phyloP scores from a whole-genome alignment of 2,113 vertebrate genomes.

The Oriolus oriolus region DNA sequence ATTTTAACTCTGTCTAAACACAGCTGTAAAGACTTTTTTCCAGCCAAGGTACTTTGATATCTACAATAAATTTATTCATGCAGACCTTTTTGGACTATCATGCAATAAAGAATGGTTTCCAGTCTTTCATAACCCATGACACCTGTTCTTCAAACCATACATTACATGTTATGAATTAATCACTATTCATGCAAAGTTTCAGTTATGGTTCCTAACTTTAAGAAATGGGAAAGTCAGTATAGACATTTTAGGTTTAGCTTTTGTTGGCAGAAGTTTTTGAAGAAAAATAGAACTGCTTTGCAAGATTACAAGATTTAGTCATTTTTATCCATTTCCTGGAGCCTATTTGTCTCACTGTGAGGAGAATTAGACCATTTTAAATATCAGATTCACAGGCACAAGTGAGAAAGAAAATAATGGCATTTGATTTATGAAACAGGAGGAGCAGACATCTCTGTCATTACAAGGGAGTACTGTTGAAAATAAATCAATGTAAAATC shows the following conservation, averaged over 20 bases:
- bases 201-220: neutral
- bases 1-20: slow-evolving; percentile 18
- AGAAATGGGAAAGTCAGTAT: neutral
- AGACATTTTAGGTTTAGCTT: neutral
- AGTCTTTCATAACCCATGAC: neutral
- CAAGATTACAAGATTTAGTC: neutral
- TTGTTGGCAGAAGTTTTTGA: neutral
- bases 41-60: neutral
- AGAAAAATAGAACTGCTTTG: neutral
- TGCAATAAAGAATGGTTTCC: neutral
- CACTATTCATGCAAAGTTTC: neutral
- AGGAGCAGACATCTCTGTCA: neutral
- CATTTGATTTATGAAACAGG: neutral
- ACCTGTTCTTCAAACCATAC: neutral
- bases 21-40: neutral
- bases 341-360: neutral
- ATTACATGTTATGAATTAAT: neutral
- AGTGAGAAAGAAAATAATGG: neutral
- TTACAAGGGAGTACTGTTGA: neutral
- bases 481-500: neutral
- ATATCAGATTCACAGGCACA: neutral
- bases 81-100: neutral
- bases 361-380: neutral
- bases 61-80: neutral
- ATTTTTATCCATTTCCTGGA: neutral